These are phyloP conservation scores for Porites australiensis DNA, from an alignment of 64 coral and sea anemone species.

Conservation along the genomic window DNA sequence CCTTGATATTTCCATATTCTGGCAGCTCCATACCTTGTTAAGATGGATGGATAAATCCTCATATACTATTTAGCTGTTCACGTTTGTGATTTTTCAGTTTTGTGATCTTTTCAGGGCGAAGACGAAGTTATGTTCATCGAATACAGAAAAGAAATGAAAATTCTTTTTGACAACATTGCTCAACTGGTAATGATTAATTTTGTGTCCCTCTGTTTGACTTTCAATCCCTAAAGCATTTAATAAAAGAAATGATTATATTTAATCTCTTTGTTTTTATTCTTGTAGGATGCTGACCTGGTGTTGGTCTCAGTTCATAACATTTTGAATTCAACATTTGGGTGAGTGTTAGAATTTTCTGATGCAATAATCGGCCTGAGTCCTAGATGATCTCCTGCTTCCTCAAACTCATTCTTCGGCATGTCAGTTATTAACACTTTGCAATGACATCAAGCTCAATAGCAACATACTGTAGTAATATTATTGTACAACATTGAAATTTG, in stretches of 20 bases:
- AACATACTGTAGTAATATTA: too few species aligned
- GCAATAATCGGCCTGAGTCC: too few species aligned
- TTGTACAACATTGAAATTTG: too few species aligned
- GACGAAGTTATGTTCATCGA: constrained; percentile 99
- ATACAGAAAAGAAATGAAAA: constrained; percentile 96
- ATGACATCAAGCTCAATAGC: too few species aligned
- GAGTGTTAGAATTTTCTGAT: too few species aligned
- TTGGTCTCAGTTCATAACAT: constrained; percentile 53
- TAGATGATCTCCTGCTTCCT: too few species aligned
- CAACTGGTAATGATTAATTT: constrained; percentile 78
- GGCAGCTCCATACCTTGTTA: too few species aligned
- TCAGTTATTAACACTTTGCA: too few species aligned
- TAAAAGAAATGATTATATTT: background rate
- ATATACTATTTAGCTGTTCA: too few species aligned
- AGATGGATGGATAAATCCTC: too few species aligned
- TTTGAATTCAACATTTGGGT: constrained; percentile 46
- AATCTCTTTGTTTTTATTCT: background rate
- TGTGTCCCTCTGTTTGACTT: background rate
- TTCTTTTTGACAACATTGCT: constrained; percentile 97
- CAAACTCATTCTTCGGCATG: too few species aligned
- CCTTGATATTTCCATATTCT: background rate
- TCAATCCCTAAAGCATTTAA: background rate
- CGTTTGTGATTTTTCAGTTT: background rate
- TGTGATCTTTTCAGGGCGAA: constrained; percentile 72
- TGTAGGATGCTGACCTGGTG: constrained; percentile 41